Percentiles rank a stretch among this genome's conserved stretches.
These are phyloP conservation scores for Agapostemon virescens DNA, from an alignment of 2,888 invertebrate genomes.

Conservation along the genomic window DNA sequence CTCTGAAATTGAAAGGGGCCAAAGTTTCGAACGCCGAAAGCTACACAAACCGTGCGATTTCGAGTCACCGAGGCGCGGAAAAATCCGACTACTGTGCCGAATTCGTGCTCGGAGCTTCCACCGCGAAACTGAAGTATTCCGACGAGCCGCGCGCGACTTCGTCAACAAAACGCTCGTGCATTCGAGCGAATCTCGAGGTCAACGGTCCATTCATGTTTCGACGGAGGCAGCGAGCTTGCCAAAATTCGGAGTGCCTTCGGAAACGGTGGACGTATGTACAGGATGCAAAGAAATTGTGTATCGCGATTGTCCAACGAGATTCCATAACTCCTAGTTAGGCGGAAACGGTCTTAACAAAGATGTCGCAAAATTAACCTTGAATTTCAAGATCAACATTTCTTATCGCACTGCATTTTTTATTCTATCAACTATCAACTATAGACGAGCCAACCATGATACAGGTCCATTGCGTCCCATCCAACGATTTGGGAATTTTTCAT, in stretches of 20 bases:
- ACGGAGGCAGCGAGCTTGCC: background rate
- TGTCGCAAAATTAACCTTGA: too few relatives aligned
- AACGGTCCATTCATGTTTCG: background rate
- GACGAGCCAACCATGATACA: too few relatives aligned
- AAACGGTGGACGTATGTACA: conserved; percentile 2
- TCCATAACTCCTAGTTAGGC: too few relatives aligned
- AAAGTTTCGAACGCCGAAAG: background rate
- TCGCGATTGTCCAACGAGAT: too few relatives aligned
- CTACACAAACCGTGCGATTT: conserved; percentile 2
- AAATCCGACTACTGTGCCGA: background rate
- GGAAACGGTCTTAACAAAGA: too few relatives aligned
- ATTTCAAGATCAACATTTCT: too few relatives aligned
- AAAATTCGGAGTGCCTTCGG: conserved; percentile 18
- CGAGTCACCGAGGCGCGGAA: conserved; percentile 4
- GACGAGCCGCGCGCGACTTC: background rate
- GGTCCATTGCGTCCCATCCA: too few relatives aligned
- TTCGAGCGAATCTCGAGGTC: background rate
- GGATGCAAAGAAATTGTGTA: too few relatives aligned
- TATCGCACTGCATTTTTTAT: too few relatives aligned
- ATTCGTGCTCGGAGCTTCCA: background rate
- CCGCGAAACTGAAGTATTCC: background rate
- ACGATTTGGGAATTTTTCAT: too few relatives aligned
- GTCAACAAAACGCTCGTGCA: background rate
- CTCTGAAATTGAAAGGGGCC: background rate
- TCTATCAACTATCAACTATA: too few relatives aligned